Evolutionary conservation across 2,113 vertebrate species (phyloP), one percentile per base, ranked within the genome.

Genomic region (Sardina pilchardus): DNA sequence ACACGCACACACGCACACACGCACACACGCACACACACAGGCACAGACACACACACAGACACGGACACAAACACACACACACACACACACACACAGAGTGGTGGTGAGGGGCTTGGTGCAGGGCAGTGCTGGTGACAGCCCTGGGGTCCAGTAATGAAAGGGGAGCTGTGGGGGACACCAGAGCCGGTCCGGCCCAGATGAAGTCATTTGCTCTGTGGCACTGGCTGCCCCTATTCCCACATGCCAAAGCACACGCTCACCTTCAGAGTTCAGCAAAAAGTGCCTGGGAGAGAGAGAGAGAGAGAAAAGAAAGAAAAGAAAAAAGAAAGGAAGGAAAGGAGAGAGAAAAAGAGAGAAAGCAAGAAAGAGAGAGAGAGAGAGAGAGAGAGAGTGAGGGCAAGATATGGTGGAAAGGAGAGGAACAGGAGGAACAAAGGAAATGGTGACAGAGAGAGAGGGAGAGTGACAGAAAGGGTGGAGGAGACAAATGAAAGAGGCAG

Each of bases 1-100:
- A 47, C 12, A 82, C 82, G 26, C 44, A 84, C 53, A 67, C 53
- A 53, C 43, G 16, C 47, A 44, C n/a, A n/a, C n/a, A n/a, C n/a
- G n/a, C n/a, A n/a, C 14, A 16, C 34, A 45, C 67, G 17, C 21
- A 81, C 53, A 43, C 56, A 67, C 63, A n/a, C n/a, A n/a, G n/a
- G n/a, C n/a, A n/a, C n/a, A n/a, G n/a, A n/a, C n/a, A n/a, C 12
- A 67, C 53, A 30, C 59, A 71, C 56, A n/a, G 21, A 63, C 21
- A 6, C 56, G 6, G 21, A 6, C 56, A 63, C 56, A n/a, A 19
- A 63, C 19, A 6, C 17, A 21, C 56, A 63, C 53, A 67, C 36
- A 83, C 82, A 42, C 34, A 21, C 39, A 67, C 83, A 84, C 82
- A 85, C 83, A 83, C 83, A 59, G 82, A n/a, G 21, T 24, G 81